Conservation (phyloP, 2,888 invertebrate genomes). For the Dynastes tityus region DNA sequence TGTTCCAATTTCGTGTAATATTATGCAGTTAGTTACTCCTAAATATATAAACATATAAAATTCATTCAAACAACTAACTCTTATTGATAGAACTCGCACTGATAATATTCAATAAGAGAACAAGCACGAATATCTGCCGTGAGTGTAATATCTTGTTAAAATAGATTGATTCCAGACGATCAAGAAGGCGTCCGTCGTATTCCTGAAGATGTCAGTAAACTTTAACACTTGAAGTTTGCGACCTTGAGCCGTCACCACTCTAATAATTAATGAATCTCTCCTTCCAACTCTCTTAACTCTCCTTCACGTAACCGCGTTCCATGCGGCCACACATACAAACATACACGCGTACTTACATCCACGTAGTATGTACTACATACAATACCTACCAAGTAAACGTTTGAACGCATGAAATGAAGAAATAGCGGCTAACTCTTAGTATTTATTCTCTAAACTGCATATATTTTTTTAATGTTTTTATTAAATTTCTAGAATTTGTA, state of each 20-base stretch:
- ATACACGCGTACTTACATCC: neutral
- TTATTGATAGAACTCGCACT: too few species aligned
- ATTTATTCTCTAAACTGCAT: too few species aligned
- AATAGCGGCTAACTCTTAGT: too few species aligned
- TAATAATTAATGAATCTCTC: conserved; percentile 69
- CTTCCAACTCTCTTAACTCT: conserved; percentile 7
- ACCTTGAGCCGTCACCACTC: conserved; percentile 69
- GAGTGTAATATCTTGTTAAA: neutral
- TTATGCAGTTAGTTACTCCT: too few species aligned
- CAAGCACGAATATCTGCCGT: neutral
- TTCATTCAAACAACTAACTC: too few species aligned
- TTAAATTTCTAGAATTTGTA: too few species aligned
- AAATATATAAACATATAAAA: too few species aligned
- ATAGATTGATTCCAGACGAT: conserved; percentile 27
- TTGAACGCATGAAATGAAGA: neutral
- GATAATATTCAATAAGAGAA: neutral
- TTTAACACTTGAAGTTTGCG: conserved; percentile 64
- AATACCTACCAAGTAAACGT: neutral
- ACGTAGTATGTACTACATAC: neutral
- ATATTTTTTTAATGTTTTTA: too few species aligned
- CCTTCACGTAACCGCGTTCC: conserved; percentile 3
- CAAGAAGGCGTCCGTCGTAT: conserved; percentile 3
- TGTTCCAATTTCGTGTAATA: too few species aligned
- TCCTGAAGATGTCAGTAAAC: conserved; percentile 58
- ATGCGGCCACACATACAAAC: conserved; percentile 36